These are phyloP conservation scores for Podarcis muralis DNA, from an alignment of 2,113 vertebrate genomes.

Conservation along the genomic window DNA sequence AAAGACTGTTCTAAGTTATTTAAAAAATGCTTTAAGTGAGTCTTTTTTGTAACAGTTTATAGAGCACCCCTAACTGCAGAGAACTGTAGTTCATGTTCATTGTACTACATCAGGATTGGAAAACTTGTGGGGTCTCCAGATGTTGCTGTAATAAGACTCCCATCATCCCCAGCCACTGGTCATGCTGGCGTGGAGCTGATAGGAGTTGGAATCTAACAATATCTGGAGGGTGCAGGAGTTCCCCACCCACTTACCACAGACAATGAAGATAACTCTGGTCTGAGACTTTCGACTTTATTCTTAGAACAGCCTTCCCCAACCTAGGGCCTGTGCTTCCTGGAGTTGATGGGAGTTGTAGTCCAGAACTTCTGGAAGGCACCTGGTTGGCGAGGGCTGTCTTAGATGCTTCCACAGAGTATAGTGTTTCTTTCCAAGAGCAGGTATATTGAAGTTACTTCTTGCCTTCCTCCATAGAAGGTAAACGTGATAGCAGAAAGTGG, in stretches of 20 bases:
- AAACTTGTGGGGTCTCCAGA: not conserved
- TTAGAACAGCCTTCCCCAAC: not conserved
- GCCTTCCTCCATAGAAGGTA: not conserved
- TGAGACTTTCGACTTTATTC: not conserved
- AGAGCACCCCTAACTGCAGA: constrained; percentile 32
- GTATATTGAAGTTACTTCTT: not conserved
- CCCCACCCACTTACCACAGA: too few relatives aligned
- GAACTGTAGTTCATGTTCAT: not conserved
- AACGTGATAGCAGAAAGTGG: not conserved
- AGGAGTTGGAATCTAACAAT: not conserved
- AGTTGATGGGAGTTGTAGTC: too few relatives aligned
- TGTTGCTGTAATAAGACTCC: not conserved
- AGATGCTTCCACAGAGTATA: not conserved
- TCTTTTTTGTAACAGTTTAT: constrained; percentile 72
- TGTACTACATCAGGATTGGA: constrained; percentile 12
- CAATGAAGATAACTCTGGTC: too few relatives aligned
- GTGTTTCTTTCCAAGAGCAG: not conserved
- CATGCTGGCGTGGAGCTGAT: not conserved
- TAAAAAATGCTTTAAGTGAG: constrained; percentile 72
- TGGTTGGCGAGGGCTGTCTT: too few relatives aligned
- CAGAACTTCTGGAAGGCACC: too few relatives aligned
- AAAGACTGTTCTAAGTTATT: constrained; percentile 73
- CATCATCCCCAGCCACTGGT: too few relatives aligned
- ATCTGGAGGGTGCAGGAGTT: not conserved
- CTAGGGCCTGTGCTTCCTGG: too few relatives aligned